Base-by-base conservation (phyloP, 2,888 invertebrate genomes). In the Pasiphila rectangulata region DNA sequence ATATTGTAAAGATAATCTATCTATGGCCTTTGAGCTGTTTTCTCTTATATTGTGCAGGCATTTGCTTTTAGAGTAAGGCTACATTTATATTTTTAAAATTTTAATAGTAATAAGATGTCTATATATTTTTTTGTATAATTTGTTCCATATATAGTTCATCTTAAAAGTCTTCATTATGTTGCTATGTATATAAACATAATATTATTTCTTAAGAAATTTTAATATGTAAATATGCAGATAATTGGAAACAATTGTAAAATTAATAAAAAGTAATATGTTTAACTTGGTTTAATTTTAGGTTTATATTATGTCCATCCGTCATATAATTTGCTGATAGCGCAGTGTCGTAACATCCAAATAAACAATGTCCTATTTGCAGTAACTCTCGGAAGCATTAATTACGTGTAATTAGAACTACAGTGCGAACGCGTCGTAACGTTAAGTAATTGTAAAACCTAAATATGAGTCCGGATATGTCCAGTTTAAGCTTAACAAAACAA, bases 161-260 rank as follows among this genome's bases (percentile, higher is more conserved):
- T 46, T 47, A 54, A 40, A 48, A 51, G 36, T 42, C 23, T 34
- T 30, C 15, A 46, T 41, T 46, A 27, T 46, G 48, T 50, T 50
- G 51, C 47, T 56, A 45, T 59, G 57, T 61, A 57, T 45, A 56
- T 57, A 56, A 48, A 46, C 49, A 51, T 47, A 46, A 81, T 83
- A 82, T 84, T 81, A 79, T 72, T 76, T 79, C 64, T 66, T 64
- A 77, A 80, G 72, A 73, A 64, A 67, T 72, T 74, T 72, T 71
- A 72, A 69, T 75, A 82, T 69, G 82, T 85, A 86, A 72, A 72
- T 72, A 72, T 70, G 61, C 55, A 54, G 50, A 69, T 70, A 73
- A 72, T 70, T 76, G 67, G 66, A 77, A 75, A 75, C 70, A 77
- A 72, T 79, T 74, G 69, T 80, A 80, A 30, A 83, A 79, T 77